These are phyloP conservation scores for Drosophila siamana DNA, from an alignment of 2,888 invertebrate species.

Conservation along the genomic window DNA sequence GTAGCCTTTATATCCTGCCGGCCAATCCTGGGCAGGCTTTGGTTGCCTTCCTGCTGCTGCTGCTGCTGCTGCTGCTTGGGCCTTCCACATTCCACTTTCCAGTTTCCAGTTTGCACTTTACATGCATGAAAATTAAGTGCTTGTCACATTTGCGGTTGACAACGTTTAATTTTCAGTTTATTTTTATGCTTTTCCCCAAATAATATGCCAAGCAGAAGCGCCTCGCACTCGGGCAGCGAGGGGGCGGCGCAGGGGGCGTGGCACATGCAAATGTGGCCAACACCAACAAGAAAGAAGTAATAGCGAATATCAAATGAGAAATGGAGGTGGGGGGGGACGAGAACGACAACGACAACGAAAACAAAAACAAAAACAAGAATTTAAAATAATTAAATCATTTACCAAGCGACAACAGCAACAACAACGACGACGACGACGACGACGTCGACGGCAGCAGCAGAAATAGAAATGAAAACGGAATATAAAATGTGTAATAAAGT, in stretches of 20 bases:
- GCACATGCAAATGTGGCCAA: constrained; percentile 55
- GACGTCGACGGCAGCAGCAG: constrained; percentile 22
- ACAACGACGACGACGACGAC: constrained; percentile 23
- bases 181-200: constrained; percentile 61
- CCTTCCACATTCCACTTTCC: constrained; percentile 63
- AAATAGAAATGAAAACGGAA: constrained; percentile 66
- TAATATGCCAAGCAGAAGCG: constrained; percentile 55
- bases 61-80: too few relatives aligned
- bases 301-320: constrained; percentile 1
- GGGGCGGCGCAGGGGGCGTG: too few relatives aligned
- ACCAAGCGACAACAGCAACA: constrained; percentile 51
- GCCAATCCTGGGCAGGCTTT: constrained; percentile 26
- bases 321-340: not conserved
- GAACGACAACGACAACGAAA: constrained; percentile 16
- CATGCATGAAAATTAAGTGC: constrained; percentile 78
- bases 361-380: constrained; percentile 37
- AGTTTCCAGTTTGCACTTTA: constrained; percentile 68
- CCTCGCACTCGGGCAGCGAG: too few relatives aligned
- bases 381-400: constrained; percentile 76
- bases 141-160: constrained; percentile 79
- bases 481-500: constrained; percentile 72
- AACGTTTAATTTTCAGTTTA: constrained; percentile 77
- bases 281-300: constrained; percentile 35
- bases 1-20: constrained; percentile 27
- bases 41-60: constrained; percentile 45